A percentile compares a stretch with the other conserved stretches of the same genome.
Conservation (phyloP, 2,888 invertebrate species). For the Scaptomyza caliginosa region DNA sequence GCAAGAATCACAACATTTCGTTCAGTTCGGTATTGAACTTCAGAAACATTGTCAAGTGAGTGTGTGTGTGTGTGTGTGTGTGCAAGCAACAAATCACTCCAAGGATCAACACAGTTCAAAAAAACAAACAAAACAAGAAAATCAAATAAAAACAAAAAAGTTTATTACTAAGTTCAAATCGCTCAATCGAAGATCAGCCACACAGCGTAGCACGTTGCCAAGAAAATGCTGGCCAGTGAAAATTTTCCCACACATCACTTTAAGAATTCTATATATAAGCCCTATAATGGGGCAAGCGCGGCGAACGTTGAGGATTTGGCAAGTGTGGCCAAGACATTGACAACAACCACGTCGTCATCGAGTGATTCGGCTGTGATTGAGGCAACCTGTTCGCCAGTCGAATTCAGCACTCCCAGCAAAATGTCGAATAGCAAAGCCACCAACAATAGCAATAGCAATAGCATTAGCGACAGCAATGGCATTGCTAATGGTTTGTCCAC, state of each 20-base stretch:
- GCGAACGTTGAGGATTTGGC: slow-evolving; percentile 64
- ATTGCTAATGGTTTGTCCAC: slow-evolving; percentile 38
- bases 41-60: slow-evolving; percentile 68
- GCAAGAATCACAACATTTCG: slow-evolving; percentile 59
- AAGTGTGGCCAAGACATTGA: slow-evolving; percentile 48
- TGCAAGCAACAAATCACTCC: slow-evolving; percentile 33
- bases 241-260: slow-evolving; percentile 72
- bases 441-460: slow-evolving; percentile 12
- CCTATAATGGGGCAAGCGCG: slow-evolving; percentile 56
- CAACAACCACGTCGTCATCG: slow-evolving; percentile 61
- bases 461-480: slow-evolving; percentile 22
- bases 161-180: slow-evolving; percentile 8
- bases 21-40: slow-evolving; percentile 73
- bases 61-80: slow-evolving; percentile 18
- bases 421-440: slow-evolving; percentile 42
- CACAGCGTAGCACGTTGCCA: slow-evolving; percentile 32
- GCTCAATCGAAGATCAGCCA: slow-evolving; percentile 18
- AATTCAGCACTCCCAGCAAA: slow-evolving; percentile 48
- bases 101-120: slow-evolving; percentile 33
- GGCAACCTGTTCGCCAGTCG: slow-evolving; percentile 36
- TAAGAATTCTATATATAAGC: slow-evolving; percentile 81
- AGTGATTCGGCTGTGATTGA: slow-evolving; percentile 48
- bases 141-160: slow-evolving; percentile 2
- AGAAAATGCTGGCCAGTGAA: slow-evolving; percentile 81
- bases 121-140: not conserved